Evolutionary conservation across 2,113 vertebrate genomes (phyloP), one percentile per base, ranked within the genome.

Genomic region (Megaceryle maxima): DNA sequence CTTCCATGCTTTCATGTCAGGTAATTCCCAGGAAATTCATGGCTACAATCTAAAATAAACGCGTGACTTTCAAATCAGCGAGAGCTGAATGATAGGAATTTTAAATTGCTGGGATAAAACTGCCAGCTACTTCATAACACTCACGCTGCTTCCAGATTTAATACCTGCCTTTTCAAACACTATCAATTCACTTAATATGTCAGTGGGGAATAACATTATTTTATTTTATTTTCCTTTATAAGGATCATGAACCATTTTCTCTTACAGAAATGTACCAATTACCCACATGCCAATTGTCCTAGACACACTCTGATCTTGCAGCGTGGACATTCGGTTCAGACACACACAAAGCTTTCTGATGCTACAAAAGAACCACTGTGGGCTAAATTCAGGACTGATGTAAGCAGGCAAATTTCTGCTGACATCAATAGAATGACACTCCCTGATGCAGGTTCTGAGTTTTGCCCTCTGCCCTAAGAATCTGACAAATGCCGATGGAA

Each of bases 11-110:
- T 96, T 96, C 97, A 94, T 67, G 92, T 94, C 93, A 97, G 93
- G 90, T 97, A 95, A 97, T 96, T 97, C 96, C 96, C 92, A 94
- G 67, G 87, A 89, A 96, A 94, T 94, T 81, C 85, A 88, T 21
- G 89, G 95, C 90, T 92, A 87, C 88, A 69, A 72, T 89, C 70
- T 94, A 83, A 94, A 94, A 96, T 88, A 96, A 97, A 96, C 44
- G 84, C 83, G 75, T 85, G 82, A 90, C 94, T 97, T 96, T 91
- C 66, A 53, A 93, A 43, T 29, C 29, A 57, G 76, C 11, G 11
- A 92, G 86, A 85, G 56, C 39, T 77, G 75, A 86, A 70, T 8
- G 63, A 84, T 4, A 82, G 78, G 77, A 81, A 81, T 84, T 87
- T 78, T 66, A 77, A 67, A 92, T 90, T 95, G 90, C 87, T 81